These are phyloP conservation scores for Drosophila sordidapex DNA, from an alignment of 2,888 invertebrate species.

Conservation along the genomic window DNA sequence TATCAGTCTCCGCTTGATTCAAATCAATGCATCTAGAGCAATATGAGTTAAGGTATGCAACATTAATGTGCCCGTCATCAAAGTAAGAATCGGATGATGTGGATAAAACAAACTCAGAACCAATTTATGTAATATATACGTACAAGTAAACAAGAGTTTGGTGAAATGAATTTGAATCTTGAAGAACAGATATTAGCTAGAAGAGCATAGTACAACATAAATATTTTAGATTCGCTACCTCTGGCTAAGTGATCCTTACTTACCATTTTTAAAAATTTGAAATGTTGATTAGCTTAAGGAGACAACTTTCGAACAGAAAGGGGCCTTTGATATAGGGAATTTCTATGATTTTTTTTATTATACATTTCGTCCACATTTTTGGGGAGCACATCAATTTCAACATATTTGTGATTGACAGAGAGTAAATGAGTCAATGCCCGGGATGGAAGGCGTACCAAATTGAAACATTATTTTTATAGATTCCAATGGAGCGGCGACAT, in stretches of 20 bases:
- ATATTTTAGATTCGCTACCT: neutral
- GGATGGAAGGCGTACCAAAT: constrained; percentile 57
- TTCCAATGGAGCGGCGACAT: constrained; percentile 38
- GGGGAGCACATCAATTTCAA: constrained; percentile 22
- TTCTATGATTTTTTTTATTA: neutral
- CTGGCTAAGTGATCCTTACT: neutral
- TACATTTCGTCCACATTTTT: constrained; percentile 3
- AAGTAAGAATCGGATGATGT: neutral
- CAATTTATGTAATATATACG: neutral
- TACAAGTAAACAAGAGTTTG: neutral
- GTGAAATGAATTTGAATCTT: neutral
- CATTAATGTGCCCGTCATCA: neutral
- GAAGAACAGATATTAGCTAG: neutral
- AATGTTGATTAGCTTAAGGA: neutral
- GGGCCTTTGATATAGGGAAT: neutral
- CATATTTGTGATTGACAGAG: constrained; percentile 61
- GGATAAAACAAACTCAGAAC: neutral
- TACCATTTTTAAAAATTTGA: neutral
- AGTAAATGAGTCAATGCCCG: constrained; percentile 37
- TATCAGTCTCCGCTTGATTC: neutral
- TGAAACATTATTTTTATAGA: constrained; percentile 76
- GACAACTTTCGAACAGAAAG: neutral
- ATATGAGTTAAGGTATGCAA: neutral
- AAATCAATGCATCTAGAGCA: neutral
- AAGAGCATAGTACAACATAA: neutral